phyloP scores from a whole-genome alignment of 1,140 invertebrate species.

The Phymastichus coffea region DNA sequence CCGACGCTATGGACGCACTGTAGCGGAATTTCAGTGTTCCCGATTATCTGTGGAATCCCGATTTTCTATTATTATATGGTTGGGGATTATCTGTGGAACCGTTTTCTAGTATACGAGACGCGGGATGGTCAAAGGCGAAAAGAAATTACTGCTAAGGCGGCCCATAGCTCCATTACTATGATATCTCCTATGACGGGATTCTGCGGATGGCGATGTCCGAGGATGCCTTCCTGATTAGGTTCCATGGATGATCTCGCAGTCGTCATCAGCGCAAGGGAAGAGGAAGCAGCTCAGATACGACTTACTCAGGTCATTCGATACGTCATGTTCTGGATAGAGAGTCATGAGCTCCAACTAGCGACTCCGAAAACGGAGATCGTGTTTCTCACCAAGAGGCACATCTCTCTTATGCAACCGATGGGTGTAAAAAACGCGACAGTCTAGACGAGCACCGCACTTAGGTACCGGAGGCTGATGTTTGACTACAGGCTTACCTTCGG shows the following conservation, averaged over 20 bases:
- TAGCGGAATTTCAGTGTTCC: slow-evolving; percentile 5
- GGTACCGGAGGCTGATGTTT: slow-evolving; percentile 31
- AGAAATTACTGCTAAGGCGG: slow-evolving; percentile 9
- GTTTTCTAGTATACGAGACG: slow-evolving; percentile 6
- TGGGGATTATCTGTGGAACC: slow-evolving; percentile 19
- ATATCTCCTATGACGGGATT: slow-evolving; percentile 38
- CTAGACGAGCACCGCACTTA: slow-evolving; percentile 1
- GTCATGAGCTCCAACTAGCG: slow-evolving; percentile 28
- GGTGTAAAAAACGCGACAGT: no score
- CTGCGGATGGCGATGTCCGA: slow-evolving; percentile 27
- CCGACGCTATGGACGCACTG: slow-evolving; percentile 20
- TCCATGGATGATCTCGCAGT: slow-evolving; percentile 41
- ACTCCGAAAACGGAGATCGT: slow-evolving; percentile 31
- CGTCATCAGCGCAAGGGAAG: slow-evolving; percentile 26
- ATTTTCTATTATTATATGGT: no score
- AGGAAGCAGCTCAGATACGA: slow-evolving; percentile 17
- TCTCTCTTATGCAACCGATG: neutral
- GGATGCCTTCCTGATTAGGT: slow-evolving; percentile 29
- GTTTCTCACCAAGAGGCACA: slow-evolving; percentile 18
- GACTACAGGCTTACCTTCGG: slow-evolving; percentile 27
- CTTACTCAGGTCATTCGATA: slow-evolving; percentile 18
- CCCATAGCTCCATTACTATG: slow-evolving; percentile 32
- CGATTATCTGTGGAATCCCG: slow-evolving; percentile 12
- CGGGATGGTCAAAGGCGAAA: neutral
- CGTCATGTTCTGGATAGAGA: slow-evolving; percentile 24